Percentiles rank a stretch among this genome's conserved stretches.
These are phyloP conservation scores for Campoletis sonorensis DNA, from an alignment of 1,140 invertebrate species.

Conservation along the genomic window DNA sequence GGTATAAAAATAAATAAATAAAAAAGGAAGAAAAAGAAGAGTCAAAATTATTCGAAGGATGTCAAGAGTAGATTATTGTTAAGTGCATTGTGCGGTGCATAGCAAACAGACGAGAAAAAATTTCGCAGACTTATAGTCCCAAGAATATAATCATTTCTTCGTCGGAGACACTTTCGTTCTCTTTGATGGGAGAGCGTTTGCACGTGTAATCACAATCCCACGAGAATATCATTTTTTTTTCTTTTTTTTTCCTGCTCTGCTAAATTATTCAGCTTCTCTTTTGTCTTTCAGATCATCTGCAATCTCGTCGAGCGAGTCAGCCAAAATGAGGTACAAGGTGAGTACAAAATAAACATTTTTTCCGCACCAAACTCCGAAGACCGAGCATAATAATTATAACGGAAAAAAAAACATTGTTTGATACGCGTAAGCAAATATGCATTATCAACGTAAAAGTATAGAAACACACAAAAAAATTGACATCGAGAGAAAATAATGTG, in stretches of 20 bases:
- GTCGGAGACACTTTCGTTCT: slow-evolving; percentile 24
- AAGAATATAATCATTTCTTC: neutral
- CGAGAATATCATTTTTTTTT: neutral
- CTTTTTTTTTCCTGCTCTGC: too few species aligned
- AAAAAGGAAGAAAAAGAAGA: neutral
- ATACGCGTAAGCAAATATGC: too few species aligned
- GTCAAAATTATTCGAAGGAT: slow-evolving; percentile 11
- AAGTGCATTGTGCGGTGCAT: neutral
- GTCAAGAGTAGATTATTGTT: slow-evolving; percentile 11
- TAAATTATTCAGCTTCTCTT: neutral
- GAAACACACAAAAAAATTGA: too few species aligned
- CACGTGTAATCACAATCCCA: neutral
- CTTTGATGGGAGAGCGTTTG: neutral
- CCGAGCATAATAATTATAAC: too few species aligned
- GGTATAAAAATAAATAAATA: neutral
- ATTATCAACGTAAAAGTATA: too few species aligned
- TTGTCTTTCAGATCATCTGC: neutral
- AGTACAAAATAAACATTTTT: slow-evolving; percentile 19
- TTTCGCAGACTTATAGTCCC: neutral
- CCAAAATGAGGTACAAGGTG: slow-evolving; percentile 62
- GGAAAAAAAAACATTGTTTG: too few species aligned
- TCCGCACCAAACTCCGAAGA: neutral
- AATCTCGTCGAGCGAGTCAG: slow-evolving; percentile 29
- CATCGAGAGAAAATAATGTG: too few species aligned
- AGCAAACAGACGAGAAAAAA: neutral